A percentile compares a stretch with the other conserved stretches of the same genome.
Evolutionary conservation across 2,888 invertebrate species (phyloP).

Genomic region (Biston betularia): DNA sequence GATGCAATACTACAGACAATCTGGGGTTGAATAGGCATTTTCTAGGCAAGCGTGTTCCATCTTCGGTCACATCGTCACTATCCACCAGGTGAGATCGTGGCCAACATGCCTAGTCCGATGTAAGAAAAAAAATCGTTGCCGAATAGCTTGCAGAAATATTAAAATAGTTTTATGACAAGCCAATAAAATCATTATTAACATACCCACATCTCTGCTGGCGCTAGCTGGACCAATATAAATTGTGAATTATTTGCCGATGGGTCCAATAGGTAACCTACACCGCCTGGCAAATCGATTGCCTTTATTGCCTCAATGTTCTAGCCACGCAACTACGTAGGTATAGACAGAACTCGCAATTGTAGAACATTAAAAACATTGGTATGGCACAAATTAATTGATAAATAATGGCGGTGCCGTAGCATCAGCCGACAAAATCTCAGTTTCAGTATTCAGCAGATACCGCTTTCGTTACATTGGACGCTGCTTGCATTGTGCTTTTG

Average conservation of each 20-base stretch:
- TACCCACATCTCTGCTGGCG: constrained; percentile 31
- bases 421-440: constrained; percentile 58
- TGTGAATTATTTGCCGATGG: constrained; percentile 44
- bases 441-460: constrained; percentile 59
- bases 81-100: too few relatives aligned
- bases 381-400: constrained; percentile 74
- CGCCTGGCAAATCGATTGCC: constrained; percentile 39
- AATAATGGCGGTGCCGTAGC: constrained; percentile 52
- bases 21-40: too few relatives aligned
- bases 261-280: constrained; percentile 19
- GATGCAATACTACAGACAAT: too few relatives aligned
- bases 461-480: constrained; percentile 23
- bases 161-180: too few relatives aligned
- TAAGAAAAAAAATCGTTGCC: too few relatives aligned
- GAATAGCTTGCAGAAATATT: too few relatives aligned
- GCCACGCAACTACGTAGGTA: constrained; percentile 29
- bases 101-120: too few relatives aligned
- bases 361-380: constrained; percentile 60
- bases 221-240: constrained; percentile 20
- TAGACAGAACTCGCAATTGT: constrained; percentile 43
- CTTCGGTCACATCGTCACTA: too few relatives aligned
- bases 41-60: too few relatives aligned
- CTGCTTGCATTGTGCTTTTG: constrained; percentile 11
- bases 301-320: constrained; percentile 39
- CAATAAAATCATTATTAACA: background rate